Evolutionary conservation across 2,113 vertebrate species (phyloP).

Genomic region (Saguinus midas): DNA sequence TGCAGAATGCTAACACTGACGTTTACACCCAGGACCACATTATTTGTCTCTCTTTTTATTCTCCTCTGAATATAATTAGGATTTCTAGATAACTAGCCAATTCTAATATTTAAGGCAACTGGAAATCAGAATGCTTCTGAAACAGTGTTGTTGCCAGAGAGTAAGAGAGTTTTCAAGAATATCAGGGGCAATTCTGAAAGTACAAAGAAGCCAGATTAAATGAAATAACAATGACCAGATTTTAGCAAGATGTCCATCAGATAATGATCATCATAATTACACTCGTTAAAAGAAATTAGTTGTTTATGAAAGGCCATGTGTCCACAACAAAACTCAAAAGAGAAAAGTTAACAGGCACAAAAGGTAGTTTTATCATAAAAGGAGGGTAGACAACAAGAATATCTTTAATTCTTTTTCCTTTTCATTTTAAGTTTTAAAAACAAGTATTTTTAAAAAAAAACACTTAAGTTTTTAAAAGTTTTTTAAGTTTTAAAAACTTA

Average conservation of each 20-base stretch:
- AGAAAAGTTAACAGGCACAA: background rate
- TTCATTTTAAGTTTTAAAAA: too few species aligned
- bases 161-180: background rate
- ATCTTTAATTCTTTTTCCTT: background rate
- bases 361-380: background rate
- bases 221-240: background rate
- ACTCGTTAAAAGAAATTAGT: background rate
- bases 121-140: background rate
- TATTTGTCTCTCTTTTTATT: background rate
- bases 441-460: too few species aligned
- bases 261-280: background rate
- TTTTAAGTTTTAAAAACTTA: too few species aligned
- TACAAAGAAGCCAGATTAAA: background rate
- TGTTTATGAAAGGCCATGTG: background rate
- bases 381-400: background rate
- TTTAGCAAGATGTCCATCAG: background rate
- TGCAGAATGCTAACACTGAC: background rate
- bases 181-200: background rate
- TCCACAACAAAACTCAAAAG: background rate
- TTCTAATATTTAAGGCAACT: background rate
- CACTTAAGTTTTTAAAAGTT: too few species aligned
- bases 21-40: background rate
- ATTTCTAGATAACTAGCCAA: background rate
- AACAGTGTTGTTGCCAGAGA: background rate
- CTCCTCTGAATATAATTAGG: background rate